Percentiles rank a stretch among this genome's conserved stretches.
Evolutionary conservation across 2,888 invertebrate genomes (phyloP).

Genomic region (Drosophila sordidula): DNA sequence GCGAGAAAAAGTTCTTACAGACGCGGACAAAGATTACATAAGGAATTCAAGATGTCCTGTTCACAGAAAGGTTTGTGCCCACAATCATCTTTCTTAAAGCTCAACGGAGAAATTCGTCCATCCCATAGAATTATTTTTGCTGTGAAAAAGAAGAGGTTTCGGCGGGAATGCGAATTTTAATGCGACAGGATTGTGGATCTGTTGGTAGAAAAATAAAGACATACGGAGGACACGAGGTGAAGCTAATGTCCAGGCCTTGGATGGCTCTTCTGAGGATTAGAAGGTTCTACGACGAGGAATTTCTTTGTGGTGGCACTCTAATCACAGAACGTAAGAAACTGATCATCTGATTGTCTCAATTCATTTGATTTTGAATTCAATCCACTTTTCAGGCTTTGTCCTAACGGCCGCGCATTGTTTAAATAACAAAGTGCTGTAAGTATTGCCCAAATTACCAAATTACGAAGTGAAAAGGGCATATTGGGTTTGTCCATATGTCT

Average conservation of each 20-base stretch:
- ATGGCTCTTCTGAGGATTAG: constrained; percentile 24
- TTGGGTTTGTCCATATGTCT: no score
- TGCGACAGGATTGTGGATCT: constrained; percentile 18
- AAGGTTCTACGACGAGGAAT: accelerated
- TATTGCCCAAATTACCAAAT: not conserved
- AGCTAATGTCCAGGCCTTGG: constrained; percentile 40
- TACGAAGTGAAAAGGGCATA: no score
- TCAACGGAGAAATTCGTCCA: not conserved
- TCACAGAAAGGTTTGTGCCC: not conserved
- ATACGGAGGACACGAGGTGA: not conserved
- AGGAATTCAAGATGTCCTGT: not conserved
- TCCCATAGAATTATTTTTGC: not conserved
- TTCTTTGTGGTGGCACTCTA: constrained; percentile 11
- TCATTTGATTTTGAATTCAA: not conserved
- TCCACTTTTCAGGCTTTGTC: constrained; percentile 20
- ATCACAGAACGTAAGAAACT: not conserved
- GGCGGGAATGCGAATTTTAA: constrained; percentile 4
- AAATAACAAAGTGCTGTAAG: constrained; percentile 7
- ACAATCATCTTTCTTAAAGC: not conserved
- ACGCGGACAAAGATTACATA: not conserved
- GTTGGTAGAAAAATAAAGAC: accelerated
- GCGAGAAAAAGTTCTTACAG: not conserved
- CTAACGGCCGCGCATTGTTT: constrained; percentile 49
- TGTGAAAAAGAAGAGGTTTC: constrained; percentile 13
- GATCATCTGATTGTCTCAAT: not conserved